A percentile compares a stretch with the other conserved stretches of the same genome.
phyloP scores from a whole-genome alignment of 2,797 vertebrate species.

The Coregonus ussuriensis region DNA sequence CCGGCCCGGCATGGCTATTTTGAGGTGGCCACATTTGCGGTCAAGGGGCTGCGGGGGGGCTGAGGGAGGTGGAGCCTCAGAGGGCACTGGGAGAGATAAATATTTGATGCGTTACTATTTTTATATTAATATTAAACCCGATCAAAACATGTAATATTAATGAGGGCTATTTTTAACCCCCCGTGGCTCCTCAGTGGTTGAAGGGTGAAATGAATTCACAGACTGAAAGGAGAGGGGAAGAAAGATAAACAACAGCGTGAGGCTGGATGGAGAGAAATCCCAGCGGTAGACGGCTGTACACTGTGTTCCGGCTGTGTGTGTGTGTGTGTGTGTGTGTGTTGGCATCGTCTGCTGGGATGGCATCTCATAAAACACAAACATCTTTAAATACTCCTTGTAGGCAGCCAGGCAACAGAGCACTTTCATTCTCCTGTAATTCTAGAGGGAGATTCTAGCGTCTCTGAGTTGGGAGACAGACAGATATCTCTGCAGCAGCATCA shows the following conservation, averaged over 20 bases:
- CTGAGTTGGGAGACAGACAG: conserved; percentile 1
- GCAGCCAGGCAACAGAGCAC: too few relatives aligned
- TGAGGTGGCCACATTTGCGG: conserved; percentile 42
- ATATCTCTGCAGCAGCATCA: too few relatives aligned
- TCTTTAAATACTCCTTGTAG: neutral
- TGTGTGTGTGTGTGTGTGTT: neutral
- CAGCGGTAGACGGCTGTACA: neutral
- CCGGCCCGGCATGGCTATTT: conserved; percentile 41
- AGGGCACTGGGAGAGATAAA: conserved; percentile 61
- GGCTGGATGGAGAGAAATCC: neutral
- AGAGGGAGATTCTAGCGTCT: too few relatives aligned
- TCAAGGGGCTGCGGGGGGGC: conserved; percentile 13
- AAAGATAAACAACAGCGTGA: conserved; percentile 11
- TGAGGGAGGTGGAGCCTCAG: conserved; percentile 40
- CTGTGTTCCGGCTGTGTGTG: neutral
- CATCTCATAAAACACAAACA: neutral
- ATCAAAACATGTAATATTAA: conserved; percentile 77
- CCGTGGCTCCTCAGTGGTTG: conserved; percentile 49
- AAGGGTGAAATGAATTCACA: conserved; percentile 55
- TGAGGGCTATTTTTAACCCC: conserved; percentile 71
- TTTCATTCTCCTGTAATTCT: too few relatives aligned
- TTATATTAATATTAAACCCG: conserved; percentile 74
- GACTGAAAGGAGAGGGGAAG: conserved; percentile 22
- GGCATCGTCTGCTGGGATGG: neutral
- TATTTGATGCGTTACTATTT: conserved; percentile 79